Conservation (phyloP, 2,888 invertebrate genomes). For the Archips xylosteana region DNA sequence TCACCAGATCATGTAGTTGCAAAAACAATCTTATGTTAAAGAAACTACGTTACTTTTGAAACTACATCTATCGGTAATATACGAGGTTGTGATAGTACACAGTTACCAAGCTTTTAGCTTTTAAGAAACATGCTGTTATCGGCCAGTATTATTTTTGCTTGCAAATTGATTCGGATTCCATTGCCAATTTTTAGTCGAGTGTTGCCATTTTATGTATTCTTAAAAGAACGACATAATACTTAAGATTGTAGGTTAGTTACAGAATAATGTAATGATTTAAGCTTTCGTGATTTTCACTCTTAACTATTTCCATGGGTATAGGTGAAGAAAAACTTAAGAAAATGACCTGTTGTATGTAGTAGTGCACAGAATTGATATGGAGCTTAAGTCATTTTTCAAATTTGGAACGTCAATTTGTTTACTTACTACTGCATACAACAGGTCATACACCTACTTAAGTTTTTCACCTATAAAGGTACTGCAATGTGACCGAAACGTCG, state of each 20-base stretch:
- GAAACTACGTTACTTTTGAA: neutral
- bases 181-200: neutral
- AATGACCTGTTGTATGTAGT: too few species aligned
- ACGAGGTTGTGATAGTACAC: neutral
- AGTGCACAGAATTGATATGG: too few species aligned
- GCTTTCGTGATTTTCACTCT: too few species aligned
- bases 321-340: too few species aligned
- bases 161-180: slow-evolving; percentile 3
- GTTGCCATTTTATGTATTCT: neutral
- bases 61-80: neutral
- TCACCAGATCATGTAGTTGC: neutral
- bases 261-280: neutral
- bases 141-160: neutral
- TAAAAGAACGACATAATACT: neutral
- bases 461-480: too few species aligned
- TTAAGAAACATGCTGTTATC: slow-evolving; percentile 27
- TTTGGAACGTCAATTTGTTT: too few species aligned
- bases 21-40: neutral
- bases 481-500: too few species aligned
- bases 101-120: slow-evolving; percentile 2
- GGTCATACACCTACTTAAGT: too few species aligned
- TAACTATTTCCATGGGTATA: too few species aligned
- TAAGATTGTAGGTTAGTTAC: neutral
- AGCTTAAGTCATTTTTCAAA: too few species aligned
- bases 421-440: too few species aligned